phyloP scores from a whole-genome alignment of 2,797 vertebrate species.

The Platyrinchus mystaceus region DNA sequence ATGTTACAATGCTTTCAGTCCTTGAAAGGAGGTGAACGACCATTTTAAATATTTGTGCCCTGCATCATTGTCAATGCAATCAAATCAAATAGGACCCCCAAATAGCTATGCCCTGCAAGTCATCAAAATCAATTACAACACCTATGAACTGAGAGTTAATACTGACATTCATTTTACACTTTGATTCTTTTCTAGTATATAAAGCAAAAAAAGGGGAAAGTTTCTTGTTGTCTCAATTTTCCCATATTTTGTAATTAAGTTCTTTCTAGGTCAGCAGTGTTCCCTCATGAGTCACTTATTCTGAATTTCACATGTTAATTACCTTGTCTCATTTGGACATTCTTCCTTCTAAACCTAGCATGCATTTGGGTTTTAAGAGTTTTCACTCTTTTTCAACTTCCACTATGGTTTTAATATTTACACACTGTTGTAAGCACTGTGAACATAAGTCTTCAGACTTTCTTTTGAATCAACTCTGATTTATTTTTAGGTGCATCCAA shows the following conservation, averaged over 20 bases:
- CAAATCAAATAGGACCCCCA: not conserved
- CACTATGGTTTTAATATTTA: not conserved
- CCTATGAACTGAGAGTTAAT: not conserved
- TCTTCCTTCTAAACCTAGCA: not conserved
- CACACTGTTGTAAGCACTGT: not conserved
- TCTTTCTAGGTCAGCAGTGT: constrained; percentile 15
- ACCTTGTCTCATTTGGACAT: not conserved
- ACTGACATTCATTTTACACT: not conserved
- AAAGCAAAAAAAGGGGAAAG: not conserved
- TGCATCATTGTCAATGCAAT: not conserved
- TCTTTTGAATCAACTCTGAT: not conserved
- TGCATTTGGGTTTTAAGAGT: not conserved
- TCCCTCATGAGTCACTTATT: constrained; percentile 30
- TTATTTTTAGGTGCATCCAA: not conserved
- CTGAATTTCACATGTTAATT: constrained; percentile 33
- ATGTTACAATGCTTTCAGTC: not conserved
- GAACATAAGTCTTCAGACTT: not conserved
- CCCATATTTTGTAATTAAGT: constrained; percentile 9
- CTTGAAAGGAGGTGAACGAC: not conserved
- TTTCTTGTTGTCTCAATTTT: not conserved
- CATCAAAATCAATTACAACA: not conserved
- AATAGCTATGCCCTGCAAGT: not conserved
- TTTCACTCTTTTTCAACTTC: constrained; percentile 15
- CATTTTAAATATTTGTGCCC: not conserved
- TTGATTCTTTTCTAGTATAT: not conserved